Evolutionary conservation across 2,888 invertebrate genomes (phyloP), one percentile per base, ranked within the genome.

Genomic region (Tuberolachnus salignus): DNA sequence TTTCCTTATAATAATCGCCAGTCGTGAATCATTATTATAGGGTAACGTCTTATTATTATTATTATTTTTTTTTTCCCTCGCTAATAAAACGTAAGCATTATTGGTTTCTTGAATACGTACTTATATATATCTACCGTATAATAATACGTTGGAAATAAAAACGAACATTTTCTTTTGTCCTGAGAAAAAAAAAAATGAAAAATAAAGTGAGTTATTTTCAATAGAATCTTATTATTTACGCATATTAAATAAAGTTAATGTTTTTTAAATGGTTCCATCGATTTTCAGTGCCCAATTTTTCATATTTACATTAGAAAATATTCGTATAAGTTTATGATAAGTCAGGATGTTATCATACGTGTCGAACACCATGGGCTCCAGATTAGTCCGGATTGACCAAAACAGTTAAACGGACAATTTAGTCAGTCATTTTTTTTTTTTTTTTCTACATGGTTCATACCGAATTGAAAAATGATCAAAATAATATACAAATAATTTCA

Each of bases 81-180:
- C 26, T 34, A 49, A 72, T 59, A 72, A 72, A 72, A 72, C 8
- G 16, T 51, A 72, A 72, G 72, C 49, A 11, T 49, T 46, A 3
- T 13, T 14, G 46, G 61, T 49, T 19, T 9, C 61, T 49, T 26
- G n/a, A 59, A 49, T 9, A 55, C 14, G 19, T 34, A 34, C 34
- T 34, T 34, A 34, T 4, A 34, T 6, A 3, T 34, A 34, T 34
- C 34, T 61, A 34, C 26, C 19, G 26, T 26, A 49, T 71, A 59
- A 26, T 14, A 19, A 59, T 26, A 19, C 53, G 19, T 19, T 55
- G 16, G 34, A 8, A 34, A 72, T 72, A 49, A 72, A 72, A 34
- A 49, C 19, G 19, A 61, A 61, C 49, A n/a, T 19, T 49, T 72
- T 34, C 23, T 49, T 14, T 46, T 6, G 6, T 51, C 14, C 6